Base-by-base conservation (phyloP, 2,113 vertebrate genomes). In the Myrmecophaga tridactyla region DNA sequence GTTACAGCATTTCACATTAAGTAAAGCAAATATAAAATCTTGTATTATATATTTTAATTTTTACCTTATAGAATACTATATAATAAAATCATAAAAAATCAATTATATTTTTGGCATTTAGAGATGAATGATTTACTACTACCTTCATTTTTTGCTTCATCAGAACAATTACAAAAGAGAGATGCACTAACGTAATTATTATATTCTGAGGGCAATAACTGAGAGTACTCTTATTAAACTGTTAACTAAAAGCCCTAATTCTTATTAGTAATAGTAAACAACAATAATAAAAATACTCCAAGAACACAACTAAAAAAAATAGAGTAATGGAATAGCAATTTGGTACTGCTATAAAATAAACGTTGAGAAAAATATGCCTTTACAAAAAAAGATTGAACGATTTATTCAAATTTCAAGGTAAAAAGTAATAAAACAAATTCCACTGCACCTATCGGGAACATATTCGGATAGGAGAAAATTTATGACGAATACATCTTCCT, bases 401-500 rank as follows among this genome's bases (percentile, higher is more conserved):
- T 53, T 60, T 84, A 96, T 95, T 87, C 41, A 91, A 80, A 88
- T 80, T 77, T 96, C 43, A 97, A 95, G 81, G 67, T 97, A 96
- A 96, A 97, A 97, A 96, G 72, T 90, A 96, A 96, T 96, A 92
- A 63, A 96, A 93, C 86, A 96, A 97, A 97, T 96, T 96, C 91
- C 86, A 93, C n/a, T 43, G 8, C 10, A 60, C 6, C n/a, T 85
- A 96, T 90, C 82, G 94, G 96, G 95, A 97, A 86, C 87, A 96
- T 96, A 97, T 97, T 97, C 92, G 98, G 87, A 96, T 94, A 98
- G 73, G 53, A 95, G 29, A 96, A 62, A 97, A 97, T 95, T 96
- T 97, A 92, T 95, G 43, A 93, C 23, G 94, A 96, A 72, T 81
- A 70, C 65, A 18, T 67, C 21, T 85, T 60, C 3, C 3, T 23